These are phyloP conservation scores for Emydura subglobosa DNA, from an alignment of 2,113 vertebrate genomes.

Conservation along the genomic window DNA sequence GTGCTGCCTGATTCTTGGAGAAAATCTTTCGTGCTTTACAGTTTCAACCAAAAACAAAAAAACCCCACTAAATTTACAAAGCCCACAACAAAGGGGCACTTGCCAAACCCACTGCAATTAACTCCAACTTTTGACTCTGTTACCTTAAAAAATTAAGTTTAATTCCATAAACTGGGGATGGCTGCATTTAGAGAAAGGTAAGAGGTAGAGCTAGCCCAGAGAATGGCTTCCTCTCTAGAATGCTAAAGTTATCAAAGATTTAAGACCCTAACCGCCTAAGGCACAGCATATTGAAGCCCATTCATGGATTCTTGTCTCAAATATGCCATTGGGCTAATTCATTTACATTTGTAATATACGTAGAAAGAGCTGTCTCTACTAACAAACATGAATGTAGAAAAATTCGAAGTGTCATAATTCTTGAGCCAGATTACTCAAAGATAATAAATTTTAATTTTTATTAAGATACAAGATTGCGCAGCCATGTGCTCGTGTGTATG, in stretches of 20 bases:
- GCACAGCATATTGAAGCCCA: not conserved
- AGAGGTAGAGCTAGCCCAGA: not conserved
- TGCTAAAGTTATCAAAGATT: not conserved
- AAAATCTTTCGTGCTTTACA: no score
- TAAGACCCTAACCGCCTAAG: not conserved
- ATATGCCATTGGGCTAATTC: not conserved
- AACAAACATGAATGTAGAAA: conserved; percentile 11
- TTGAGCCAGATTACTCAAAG: conserved; percentile 8
- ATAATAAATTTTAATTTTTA: conserved; percentile 49
- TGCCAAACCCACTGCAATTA: not conserved
- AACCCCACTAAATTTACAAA: not conserved
- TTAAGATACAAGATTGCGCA: conserved; percentile 19
- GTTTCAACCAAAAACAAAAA: not conserved
- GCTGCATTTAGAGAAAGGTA: not conserved
- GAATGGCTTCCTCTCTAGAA: not conserved
- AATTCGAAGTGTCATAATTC: not conserved
- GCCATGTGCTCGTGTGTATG: not conserved
- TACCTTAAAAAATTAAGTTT: not conserved
- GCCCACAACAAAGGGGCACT: not conserved
- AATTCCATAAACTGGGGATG: not conserved
- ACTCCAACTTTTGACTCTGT: not conserved
- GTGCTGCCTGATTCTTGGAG: no score
- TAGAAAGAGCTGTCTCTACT: not conserved
- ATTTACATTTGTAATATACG: not conserved
- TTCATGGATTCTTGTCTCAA: not conserved